Base-by-base conservation (phyloP, 2,113 vertebrate species). In the Thymallus thymallus region DNA sequence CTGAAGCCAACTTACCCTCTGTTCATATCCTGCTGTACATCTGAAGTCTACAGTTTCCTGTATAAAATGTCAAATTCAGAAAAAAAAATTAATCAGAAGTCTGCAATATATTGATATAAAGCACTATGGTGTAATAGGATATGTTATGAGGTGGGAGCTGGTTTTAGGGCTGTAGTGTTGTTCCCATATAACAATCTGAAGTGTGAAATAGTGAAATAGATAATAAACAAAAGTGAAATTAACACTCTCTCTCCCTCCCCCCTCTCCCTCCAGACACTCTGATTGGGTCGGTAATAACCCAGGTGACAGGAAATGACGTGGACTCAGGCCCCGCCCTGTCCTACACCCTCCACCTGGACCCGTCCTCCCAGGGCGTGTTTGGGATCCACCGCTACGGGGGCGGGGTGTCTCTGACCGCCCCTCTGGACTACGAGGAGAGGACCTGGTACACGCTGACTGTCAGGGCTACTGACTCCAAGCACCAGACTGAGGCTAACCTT, bases 231-330 rank as follows among this genome's bases (percentile, higher is more conserved):
- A n/a, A n/a, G n/a, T n/a, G n/a, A n/a, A n/a, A n/a, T n/a, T n/a
- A n/a, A n/a, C n/a, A n/a, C n/a, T n/a, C 46, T 18, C 14, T 51
- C 46, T 4, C 12, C 0, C 32, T 78, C 23, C 41, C 77, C 70
- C 0, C 3, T 70, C n/a, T 61, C 70, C 46, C 71, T 22, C 2
- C 90, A 98, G 98, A 98, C 83, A 92, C 94, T 0, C 79, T 96
- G 20, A 92, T 98, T 72, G 98, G 97, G 72, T 94, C 96, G 1
- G 96, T 97, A 91, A 97, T 99, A 76, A 95, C 95, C 58, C 92
- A 96, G 30, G 95, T 98, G 85, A 99, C 98, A 0, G 98, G 96
- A 3, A 99, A 99, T 0, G 98, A 99, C 0, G 98, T 99, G 64
- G 98, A 99, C 79, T 98, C 96, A 0, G 95, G 96, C 61, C 98